phyloP scores from a whole-genome alignment of 2,113 vertebrate genomes.

The Ceratotherium simum region DNA sequence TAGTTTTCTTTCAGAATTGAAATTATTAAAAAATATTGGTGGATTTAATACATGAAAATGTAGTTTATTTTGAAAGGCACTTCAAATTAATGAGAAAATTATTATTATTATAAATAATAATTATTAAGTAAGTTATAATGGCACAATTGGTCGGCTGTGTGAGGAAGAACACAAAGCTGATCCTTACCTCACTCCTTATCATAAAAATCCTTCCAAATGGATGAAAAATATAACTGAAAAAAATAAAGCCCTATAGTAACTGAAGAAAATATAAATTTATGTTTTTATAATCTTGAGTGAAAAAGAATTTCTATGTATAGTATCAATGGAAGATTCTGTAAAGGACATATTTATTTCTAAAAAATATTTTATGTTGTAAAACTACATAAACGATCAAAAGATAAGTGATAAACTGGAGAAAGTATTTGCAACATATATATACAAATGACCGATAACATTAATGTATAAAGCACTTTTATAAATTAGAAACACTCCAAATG shows the following conservation, averaged over 20 bases:
- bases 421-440: not conserved
- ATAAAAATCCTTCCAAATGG: not conserved
- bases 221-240: not conserved
- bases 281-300: not conserved
- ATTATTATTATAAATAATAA: no score
- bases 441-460: not conserved
- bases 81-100: not conserved
- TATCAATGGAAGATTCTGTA: not conserved
- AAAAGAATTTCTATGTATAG: not conserved
- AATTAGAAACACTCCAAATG: not conserved
- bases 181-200: not conserved
- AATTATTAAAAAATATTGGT: not conserved
- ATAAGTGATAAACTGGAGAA: not conserved
- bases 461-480: not conserved
- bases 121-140: not conserved
- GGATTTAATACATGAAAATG: not conserved
- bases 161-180: no score
- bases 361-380: not conserved
- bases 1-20: not conserved
- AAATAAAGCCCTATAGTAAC: not conserved
- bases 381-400: not conserved
- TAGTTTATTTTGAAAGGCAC: not conserved
- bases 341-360: not conserved
- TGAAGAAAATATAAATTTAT: not conserved
- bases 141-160: not conserved